These are phyloP conservation scores for Leptopterna dolabrata DNA, from an alignment of 2,888 invertebrate species.

Conservation along the genomic window DNA sequence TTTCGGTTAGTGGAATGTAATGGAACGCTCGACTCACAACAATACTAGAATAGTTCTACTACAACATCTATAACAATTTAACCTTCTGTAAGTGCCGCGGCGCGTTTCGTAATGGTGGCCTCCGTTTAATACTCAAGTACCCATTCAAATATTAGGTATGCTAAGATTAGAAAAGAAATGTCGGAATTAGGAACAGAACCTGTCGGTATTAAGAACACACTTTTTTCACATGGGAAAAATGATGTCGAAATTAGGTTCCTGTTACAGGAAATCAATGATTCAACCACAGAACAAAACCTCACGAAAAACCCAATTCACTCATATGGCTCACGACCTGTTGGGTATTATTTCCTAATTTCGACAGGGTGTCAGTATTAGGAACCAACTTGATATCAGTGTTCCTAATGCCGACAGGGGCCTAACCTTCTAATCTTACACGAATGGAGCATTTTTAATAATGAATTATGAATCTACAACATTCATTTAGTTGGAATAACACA, in stretches of 20 bases:
- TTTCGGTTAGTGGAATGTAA: too few species aligned
- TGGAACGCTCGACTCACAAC: too few species aligned
- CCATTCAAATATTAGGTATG: background rate
- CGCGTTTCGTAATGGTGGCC: too few species aligned
- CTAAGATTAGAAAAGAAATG: too few species aligned
- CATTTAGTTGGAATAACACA: background rate
- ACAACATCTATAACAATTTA: too few species aligned
- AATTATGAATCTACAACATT: background rate
- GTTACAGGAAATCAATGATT: background rate
- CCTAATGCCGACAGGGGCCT: too few species aligned
- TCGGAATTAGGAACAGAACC: conserved; percentile 1
- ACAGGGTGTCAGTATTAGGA: background rate
- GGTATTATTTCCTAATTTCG: background rate
- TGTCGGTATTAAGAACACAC: background rate
- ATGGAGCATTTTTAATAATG: too few species aligned
- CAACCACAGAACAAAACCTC: background rate
- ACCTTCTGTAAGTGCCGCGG: too few species aligned
- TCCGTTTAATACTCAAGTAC: too few species aligned
- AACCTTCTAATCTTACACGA: too few species aligned
- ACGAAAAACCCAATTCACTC: background rate
- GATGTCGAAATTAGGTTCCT: background rate
- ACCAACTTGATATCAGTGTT: background rate
- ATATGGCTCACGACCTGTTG: background rate
- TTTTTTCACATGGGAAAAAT: background rate
- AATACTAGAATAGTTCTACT: too few species aligned